These are phyloP conservation scores for Nothocercus julius DNA, from an alignment of 2,113 vertebrate genomes.

Conservation along the genomic window DNA sequence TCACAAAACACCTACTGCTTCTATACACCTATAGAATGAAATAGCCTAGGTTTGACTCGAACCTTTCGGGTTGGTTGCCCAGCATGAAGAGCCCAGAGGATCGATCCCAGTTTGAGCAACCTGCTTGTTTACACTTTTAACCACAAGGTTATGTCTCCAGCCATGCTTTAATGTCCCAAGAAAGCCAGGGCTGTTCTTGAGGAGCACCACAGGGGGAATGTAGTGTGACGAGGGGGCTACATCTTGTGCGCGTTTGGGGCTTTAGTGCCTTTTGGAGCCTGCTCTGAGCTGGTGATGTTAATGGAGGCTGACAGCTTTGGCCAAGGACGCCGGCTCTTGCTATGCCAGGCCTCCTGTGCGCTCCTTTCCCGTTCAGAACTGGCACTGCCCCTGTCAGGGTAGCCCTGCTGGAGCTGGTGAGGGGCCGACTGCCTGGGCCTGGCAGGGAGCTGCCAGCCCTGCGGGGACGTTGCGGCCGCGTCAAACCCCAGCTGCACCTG, in stretches of 20 bases:
- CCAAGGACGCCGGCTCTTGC: neutral
- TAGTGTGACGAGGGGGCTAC: fast-evolving
- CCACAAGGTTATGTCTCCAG: neutral
- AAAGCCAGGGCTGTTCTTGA: neutral
- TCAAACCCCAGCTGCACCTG: neutral
- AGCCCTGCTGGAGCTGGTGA: neutral
- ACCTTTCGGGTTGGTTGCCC: neutral
- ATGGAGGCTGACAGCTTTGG: neutral
- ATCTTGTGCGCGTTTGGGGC: neutral
- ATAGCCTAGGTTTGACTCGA: slow-evolving; percentile 12
- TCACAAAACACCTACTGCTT: slow-evolving; percentile 46
- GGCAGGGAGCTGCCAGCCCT: neutral
- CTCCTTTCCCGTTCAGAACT: neutral
- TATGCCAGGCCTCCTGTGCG: neutral
- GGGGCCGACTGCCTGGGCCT: neutral
- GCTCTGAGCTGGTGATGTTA: neutral
- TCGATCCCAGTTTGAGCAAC: neutral
- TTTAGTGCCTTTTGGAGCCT: neutral
- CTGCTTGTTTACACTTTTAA: neutral
- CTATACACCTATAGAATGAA: neutral
- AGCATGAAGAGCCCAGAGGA: neutral
- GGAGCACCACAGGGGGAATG: neutral
- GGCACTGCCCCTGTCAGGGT: neutral
- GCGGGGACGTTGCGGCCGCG: neutral
- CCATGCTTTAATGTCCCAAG: neutral